Evolutionary conservation across 2,888 invertebrate genomes (phyloP).

Genomic region (Acronicta alni): DNA sequence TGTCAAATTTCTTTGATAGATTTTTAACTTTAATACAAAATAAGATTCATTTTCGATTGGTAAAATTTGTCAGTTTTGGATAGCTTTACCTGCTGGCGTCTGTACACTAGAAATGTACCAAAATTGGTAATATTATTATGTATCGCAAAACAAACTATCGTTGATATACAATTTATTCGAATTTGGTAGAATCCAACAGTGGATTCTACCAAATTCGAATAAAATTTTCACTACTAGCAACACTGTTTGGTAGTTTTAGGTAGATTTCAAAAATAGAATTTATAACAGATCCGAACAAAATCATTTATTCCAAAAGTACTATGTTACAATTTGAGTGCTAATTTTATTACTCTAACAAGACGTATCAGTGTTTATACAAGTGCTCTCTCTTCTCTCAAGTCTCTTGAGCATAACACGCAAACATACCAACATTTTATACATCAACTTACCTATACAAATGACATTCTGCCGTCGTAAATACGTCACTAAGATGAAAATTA

Average conservation of each 20-base stretch:
- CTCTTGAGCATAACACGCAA: background rate
- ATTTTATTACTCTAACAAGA: slow-evolving; percentile 39
- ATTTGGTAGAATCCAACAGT: background rate
- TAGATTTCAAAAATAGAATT: slow-evolving; percentile 4
- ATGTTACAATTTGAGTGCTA: slow-evolving; percentile 22
- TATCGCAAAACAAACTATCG: too few species aligned
- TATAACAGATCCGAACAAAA: slow-evolving; percentile 33
- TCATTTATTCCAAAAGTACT: slow-evolving; percentile 43
- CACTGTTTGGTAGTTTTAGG: slow-evolving; percentile 39
- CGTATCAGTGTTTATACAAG: slow-evolving; percentile 22
- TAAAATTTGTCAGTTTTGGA: too few species aligned
- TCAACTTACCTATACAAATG: background rate
- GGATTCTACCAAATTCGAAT: too few species aligned
- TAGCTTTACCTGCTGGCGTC: too few species aligned
- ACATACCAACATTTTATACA: slow-evolving; percentile 1
- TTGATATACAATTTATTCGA: background rate
- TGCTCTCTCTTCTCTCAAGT: background rate
- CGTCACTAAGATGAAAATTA: too few species aligned
- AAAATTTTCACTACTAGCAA: slow-evolving; percentile 37
- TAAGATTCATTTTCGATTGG: too few species aligned
- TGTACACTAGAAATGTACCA: too few species aligned
- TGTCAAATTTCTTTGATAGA: too few species aligned
- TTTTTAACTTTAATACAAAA: too few species aligned
- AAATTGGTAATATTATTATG: too few species aligned
- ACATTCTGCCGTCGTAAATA: background rate